These are phyloP conservation scores for Gymnoscopelus braueri DNA, from an alignment of 2,797 vertebrate species.

Conservation along the genomic window DNA sequence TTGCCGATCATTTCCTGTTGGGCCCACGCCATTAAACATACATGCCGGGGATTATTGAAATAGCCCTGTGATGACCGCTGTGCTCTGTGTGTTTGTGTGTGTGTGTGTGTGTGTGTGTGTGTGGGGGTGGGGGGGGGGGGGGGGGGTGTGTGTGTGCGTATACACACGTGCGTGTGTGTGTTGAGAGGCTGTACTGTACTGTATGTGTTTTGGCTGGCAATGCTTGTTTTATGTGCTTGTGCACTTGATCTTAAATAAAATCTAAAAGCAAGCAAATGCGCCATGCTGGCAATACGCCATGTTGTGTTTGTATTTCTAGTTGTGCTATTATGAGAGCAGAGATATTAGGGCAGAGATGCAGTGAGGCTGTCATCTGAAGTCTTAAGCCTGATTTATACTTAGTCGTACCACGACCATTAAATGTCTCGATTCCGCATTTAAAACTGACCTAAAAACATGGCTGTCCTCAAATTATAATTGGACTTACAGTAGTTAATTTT, in stretches of 20 bases:
- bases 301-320: constrained; percentile 63
- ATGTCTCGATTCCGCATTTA: too few relatives aligned
- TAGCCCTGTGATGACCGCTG: constrained; percentile 83
- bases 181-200: neutral
- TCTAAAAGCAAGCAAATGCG: constrained; percentile 33
- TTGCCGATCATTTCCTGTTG: constrained; percentile 95
- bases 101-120: constrained; percentile 10
- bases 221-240: constrained; percentile 58
- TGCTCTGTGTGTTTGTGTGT: constrained; percentile 70
- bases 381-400: constrained; percentile 38
- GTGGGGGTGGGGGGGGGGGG: neutral
- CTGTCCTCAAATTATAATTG: too few relatives aligned
- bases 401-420: too few relatives aligned
- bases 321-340: constrained; percentile 59
- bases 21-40: constrained; percentile 94
- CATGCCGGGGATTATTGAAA: constrained; percentile 92
- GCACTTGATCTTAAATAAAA: constrained; percentile 60
- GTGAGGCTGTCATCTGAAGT: constrained; percentile 58
- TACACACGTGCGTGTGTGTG: constrained; percentile 5
- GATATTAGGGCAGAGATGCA: constrained; percentile 62
- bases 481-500: too few relatives aligned
- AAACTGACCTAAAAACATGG: too few relatives aligned
- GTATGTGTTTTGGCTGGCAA: constrained; percentile 51
- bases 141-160: neutral
- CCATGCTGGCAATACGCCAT: constrained; percentile 59